Percentiles rank a stretch among this genome's conserved stretches.
Evolutionary conservation across 2,888 invertebrate species (phyloP).

Genomic region (Cryptosula pallasiana): DNA sequence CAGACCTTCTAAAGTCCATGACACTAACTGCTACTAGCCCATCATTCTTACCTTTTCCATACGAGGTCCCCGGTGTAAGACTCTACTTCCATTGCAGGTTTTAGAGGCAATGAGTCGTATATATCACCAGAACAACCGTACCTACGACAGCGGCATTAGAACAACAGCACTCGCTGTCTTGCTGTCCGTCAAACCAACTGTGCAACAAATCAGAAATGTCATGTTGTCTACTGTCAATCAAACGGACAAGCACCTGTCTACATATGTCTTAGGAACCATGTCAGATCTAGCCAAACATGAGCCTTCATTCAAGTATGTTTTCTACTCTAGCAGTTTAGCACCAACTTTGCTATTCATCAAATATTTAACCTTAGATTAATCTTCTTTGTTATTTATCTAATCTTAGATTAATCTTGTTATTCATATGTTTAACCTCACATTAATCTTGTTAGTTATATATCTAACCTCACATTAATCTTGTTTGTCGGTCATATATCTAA

Average conservation of each 20-base stretch:
- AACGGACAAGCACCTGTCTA: conserved; percentile 8
- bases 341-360: too few species aligned
- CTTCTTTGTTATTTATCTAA: too few species aligned
- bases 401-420: too few species aligned
- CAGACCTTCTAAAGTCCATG: too few species aligned
- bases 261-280: conserved; percentile 14
- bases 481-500: too few species aligned
- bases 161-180: conserved; percentile 1
- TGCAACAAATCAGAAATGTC: neutral
- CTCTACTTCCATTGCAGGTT: neutral
- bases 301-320: conserved; percentile 7
- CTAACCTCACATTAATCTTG: too few species aligned
- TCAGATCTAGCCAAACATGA: neutral
- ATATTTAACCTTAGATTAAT: too few species aligned
- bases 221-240: conserved; percentile 19
- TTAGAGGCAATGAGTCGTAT: conserved; percentile 18
- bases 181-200: neutral
- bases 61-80: too few species aligned
- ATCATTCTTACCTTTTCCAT: too few species aligned
- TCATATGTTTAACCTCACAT: too few species aligned
- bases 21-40: too few species aligned
- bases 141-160: conserved; percentile 8
- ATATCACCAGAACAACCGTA: conserved; percentile 13
- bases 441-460: too few species aligned
- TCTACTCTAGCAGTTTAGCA: neutral